Percentiles rank a stretch among this genome's conserved stretches.
Conservation (phyloP, 2,797 vertebrate genomes). For the Falco biarmicus region DNA sequence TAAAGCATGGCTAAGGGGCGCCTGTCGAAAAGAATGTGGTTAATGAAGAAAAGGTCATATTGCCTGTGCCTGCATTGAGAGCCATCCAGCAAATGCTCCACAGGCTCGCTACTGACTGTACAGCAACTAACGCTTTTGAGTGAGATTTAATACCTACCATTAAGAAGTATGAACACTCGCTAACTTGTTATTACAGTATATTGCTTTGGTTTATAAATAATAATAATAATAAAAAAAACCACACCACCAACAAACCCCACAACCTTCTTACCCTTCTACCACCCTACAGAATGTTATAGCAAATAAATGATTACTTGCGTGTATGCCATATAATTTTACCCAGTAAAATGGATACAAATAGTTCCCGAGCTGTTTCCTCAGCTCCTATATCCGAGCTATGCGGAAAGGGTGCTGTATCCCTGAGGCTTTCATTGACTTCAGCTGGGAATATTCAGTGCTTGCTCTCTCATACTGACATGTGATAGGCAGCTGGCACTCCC, state of each 20-base stretch:
- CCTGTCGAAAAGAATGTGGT: background rate
- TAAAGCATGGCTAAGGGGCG: background rate
- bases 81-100: background rate
- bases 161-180: background rate
- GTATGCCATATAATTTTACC: background rate
- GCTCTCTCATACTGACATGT: background rate
- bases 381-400: background rate
- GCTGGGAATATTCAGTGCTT: conserved; percentile 53
- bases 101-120: background rate
- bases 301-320: background rate
- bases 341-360: background rate
- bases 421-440: conserved; percentile 45
- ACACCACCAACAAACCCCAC: background rate
- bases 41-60: background rate
- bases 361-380: background rate
- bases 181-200: background rate
- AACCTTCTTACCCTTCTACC: background rate
- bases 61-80: background rate
- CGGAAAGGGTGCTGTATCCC: background rate
- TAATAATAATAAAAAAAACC: background rate
- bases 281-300: background rate
- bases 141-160: background rate
- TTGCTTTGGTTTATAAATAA: background rate
- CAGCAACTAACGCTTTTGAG: background rate
- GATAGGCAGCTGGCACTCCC: conserved; percentile 14